Conservation (phyloP, 2,888 invertebrate genomes). For the Tetranychus piercei region DNA sequence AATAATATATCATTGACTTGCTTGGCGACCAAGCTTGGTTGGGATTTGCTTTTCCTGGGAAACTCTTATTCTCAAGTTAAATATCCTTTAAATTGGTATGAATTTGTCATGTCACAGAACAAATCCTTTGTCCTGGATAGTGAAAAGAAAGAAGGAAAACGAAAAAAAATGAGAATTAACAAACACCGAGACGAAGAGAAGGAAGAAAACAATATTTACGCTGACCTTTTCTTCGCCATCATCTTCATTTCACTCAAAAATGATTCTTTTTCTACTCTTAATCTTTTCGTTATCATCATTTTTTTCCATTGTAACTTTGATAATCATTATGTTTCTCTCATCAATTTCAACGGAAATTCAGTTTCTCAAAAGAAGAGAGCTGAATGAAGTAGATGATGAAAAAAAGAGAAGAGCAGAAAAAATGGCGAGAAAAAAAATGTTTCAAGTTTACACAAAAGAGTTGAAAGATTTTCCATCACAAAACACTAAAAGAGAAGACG, state of each 20-base stretch:
- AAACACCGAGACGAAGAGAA: not conserved
- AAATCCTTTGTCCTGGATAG: not conserved
- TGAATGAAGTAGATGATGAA: not conserved
- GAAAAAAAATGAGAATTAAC: not conserved
- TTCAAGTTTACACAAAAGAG: not conserved
- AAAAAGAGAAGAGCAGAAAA: not conserved
- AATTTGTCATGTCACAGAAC: not conserved
- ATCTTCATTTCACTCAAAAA: not conserved
- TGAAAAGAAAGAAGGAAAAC: not conserved
- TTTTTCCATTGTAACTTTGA: not conserved
- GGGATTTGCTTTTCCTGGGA: not conserved
- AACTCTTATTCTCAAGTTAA: not conserved
- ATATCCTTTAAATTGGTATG: conserved; percentile 1
- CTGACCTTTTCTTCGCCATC: not conserved
- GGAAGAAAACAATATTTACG: not conserved
- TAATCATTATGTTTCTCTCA: not conserved
- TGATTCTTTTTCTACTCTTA: not conserved
- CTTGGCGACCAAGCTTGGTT: not conserved
- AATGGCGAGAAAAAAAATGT: not conserved
- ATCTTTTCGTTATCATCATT: not conserved
- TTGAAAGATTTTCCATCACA: not conserved
- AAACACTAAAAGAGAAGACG: not conserved
- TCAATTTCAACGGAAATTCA: too few species aligned
- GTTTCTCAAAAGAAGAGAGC: not conserved
- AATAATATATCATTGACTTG: conserved; percentile 4